These are phyloP conservation scores for Streptopelia turtur DNA, from an alignment of 2,797 vertebrate species.

Conservation along the genomic window DNA sequence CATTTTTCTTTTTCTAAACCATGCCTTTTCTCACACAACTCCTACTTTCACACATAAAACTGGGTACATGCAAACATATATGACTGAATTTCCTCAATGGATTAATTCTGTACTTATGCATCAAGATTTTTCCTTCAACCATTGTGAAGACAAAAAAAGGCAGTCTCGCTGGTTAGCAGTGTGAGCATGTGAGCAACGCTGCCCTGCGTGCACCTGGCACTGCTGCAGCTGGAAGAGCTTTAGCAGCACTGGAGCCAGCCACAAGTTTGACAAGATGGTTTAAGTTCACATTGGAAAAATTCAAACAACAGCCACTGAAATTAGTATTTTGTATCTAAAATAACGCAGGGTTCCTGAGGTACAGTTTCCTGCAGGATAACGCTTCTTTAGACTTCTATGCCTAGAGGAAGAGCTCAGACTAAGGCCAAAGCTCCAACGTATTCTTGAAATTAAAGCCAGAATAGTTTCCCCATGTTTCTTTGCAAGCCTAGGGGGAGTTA, in stretches of 20 bases:
- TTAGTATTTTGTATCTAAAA: background rate
- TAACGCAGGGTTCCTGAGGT: background rate
- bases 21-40: background rate
- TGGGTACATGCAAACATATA: accelerated
- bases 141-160: background rate
- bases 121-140: background rate
- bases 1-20: background rate
- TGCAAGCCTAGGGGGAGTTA: background rate
- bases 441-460: background rate
- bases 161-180: background rate
- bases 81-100: background rate
- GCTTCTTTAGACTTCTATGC: background rate
- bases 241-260: background rate
- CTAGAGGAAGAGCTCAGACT: background rate
- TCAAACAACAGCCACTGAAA: background rate
- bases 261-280: background rate
- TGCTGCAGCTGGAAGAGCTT: background rate
- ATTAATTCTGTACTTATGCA: background rate
- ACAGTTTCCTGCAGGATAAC: background rate
- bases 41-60: background rate
- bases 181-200: no score
- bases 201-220: accelerated
- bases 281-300: background rate
- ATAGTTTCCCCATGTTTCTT: background rate
- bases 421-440: background rate